Base-by-base conservation (phyloP, 2,888 invertebrate species). In the Lypha dubia region DNA sequence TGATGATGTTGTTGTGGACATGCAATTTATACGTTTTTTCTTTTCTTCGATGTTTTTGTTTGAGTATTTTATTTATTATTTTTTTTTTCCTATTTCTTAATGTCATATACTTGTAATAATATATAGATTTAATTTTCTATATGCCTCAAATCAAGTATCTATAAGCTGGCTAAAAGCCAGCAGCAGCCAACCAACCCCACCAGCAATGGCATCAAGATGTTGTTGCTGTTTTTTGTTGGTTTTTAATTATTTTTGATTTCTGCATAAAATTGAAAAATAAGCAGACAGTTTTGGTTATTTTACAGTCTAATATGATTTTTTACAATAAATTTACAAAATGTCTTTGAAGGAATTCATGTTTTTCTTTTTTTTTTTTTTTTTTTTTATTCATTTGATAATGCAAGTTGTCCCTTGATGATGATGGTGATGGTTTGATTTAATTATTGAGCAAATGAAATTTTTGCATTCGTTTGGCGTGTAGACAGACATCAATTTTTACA, bases 401-500 rank as follows among this genome's bases (percentile, higher is more conserved):
- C 5, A 8, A 4, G 4, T 38, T 24, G 56, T 38, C 67, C 63
- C 65, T 81, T 65, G 70, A 28, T 67, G 71, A 20, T 46, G 71
- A 68, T 51, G 46, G 15, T 68, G 65, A 60, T 60, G 74, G 32
- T 79, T 63, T 83, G 76, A 76, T 77, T 84, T 81, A 84, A 80
- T 81, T 79, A 81, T 84, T 86, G 79, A 79, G 77, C 79, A 62
- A 81, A 32, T 56, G 73, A 73, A 79, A 73, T 65, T 65, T 71
- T 65, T 76, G 60, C 65, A 44, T 67, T 67, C 73, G 60, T 83
- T 82, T 84, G 82, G 84, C 84, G 84, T 84, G 84, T 84, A 84
- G 84, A 84, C 84, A 84, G 84, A 81, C 84, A 79, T 84, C 84
- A 84, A 84, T 84, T 84, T 84, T 73, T 84, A 84, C 82, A 84